phyloP scores from a whole-genome alignment of 1,140 invertebrate genomes.

The Drosophila bifasciata region DNA sequence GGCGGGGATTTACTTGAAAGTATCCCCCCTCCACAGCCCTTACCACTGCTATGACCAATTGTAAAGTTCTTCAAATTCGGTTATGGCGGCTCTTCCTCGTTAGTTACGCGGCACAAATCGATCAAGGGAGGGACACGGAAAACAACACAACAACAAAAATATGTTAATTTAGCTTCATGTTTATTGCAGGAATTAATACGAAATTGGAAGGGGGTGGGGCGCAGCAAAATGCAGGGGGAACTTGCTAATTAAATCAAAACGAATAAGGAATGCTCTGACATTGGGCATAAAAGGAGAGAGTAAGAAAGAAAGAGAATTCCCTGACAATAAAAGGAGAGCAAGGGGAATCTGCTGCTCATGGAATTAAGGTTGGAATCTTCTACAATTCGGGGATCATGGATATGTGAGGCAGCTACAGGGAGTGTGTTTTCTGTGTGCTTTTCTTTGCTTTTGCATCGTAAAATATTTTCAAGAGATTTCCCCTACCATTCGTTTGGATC shows the following conservation, averaged over 20 bases:
- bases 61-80: conserved; percentile 34
- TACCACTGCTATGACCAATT: conserved; percentile 65
- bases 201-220: conserved; percentile 22
- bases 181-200: conserved; percentile 77
- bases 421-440: too few species aligned
- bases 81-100: conserved; percentile 33
- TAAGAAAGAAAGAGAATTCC: too few species aligned
- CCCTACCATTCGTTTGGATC: conserved; percentile 9
- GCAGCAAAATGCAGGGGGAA: too few species aligned
- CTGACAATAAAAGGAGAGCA: too few species aligned
- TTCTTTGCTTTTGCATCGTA: too few species aligned
- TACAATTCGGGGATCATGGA: too few species aligned
- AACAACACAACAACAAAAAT: conserved; percentile 51
- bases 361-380: too few species aligned
- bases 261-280: conserved; percentile 49
- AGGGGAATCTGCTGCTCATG: too few species aligned
- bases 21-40: conserved; percentile 6
- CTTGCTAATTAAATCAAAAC: neutral
- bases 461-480: neutral
- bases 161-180: conserved; percentile 72
- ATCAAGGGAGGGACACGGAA: conserved; percentile 45
- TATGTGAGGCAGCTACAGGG: too few species aligned
- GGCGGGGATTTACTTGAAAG: conserved; percentile 60
- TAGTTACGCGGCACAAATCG: conserved; percentile 68
- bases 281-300: neutral